These are phyloP conservation scores for Vultur gryphus DNA, from an alignment of 2,797 vertebrate genomes.

Conservation along the genomic window DNA sequence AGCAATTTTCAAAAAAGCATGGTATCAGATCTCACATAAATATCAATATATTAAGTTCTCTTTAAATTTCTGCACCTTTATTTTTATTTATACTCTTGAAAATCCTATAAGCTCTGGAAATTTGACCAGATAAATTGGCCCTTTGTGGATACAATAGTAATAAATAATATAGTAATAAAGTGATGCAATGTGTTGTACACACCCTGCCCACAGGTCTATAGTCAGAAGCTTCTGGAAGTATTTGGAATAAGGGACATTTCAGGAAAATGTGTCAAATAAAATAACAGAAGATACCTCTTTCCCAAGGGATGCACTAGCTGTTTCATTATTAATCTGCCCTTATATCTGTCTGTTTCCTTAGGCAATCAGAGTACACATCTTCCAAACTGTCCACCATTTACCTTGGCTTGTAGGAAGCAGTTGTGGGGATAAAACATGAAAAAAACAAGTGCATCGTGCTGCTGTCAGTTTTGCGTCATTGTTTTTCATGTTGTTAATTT, in stretches of 20 bases:
- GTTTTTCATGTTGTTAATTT: neutral
- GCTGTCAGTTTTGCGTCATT: neutral
- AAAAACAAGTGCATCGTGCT: neutral
- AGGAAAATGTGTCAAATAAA: neutral
- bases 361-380: neutral
- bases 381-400: neutral
- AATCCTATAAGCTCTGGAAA: neutral
- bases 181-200: neutral
- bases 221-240: slow-evolving; percentile 30
- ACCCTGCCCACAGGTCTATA: neutral
- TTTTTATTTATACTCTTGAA: neutral
- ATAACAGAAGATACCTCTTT: neutral
- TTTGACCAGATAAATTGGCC: neutral
- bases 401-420: neutral
- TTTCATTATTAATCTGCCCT: neutral
- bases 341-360: neutral
- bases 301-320: neutral
- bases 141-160: neutral
- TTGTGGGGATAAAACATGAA: neutral
- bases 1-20: neutral
- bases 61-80: neutral
- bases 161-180: slow-evolving; percentile 43
- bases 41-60: neutral
- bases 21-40: neutral
- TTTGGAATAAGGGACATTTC: neutral